Base-by-base conservation (phyloP, 2,888 invertebrate genomes). In the Harmothoe impar region DNA sequence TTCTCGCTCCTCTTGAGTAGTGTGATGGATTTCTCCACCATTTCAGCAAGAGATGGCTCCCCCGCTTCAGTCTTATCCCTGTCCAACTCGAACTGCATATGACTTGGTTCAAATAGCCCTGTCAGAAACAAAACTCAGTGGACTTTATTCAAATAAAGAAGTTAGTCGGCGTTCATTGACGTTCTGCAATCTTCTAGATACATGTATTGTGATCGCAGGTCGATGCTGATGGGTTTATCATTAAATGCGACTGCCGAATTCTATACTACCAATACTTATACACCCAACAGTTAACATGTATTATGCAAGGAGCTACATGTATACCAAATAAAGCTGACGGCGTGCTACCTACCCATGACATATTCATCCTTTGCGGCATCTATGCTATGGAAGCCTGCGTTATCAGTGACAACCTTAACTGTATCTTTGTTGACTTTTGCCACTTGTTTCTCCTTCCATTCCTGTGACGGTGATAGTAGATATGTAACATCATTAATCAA, bases 21-120 rank as follows among this genome's bases (percentile, higher is more conserved):
- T 15, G 7, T 54, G 54, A 86, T 86, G 23, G 86, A 51, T 29
- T 54, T 86, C 23, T 86, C 86, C 31, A 29, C 29, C 86, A 86
- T 86, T 54, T 86, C 54, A 29, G 54, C 52, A n/a, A 86, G 86
- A 20, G 86, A 86, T 52, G 86, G 86, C 56, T 86, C 86, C 17
- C 86, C 86, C 23, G 29, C 20, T 3, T 25, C 35, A n/a, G 23
- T 3, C n/a, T 33, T 81, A 23, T 86, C 54, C 23, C 54, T 52
- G 54, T 86, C 86, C 17, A 29, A 23, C 29, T 86, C 86, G 52
- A 12, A 86, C 86, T 86, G 86, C 86, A 86, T 86, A 54, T 86
- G 86, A 25, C 31, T 20, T 7, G 52, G 29, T 29, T 86, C 86
- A 25, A 86, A 86, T 52, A 86, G 29, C 1, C 86, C 86, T 86